Base-by-base conservation (phyloP, 2,888 invertebrate genomes). In the Caenorhabditis plicata region DNA sequence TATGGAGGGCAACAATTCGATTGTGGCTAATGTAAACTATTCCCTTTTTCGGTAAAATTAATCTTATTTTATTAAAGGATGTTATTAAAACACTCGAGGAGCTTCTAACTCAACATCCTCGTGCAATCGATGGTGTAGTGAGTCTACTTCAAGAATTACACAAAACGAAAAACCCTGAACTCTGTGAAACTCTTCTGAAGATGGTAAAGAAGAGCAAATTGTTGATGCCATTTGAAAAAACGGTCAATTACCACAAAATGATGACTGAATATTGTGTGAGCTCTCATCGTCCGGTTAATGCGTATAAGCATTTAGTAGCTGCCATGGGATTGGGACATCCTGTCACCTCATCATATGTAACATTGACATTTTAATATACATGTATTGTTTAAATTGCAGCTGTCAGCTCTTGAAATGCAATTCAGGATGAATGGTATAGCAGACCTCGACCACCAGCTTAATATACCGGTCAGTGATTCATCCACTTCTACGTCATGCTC, bases 261-360 rank as follows among this genome's bases (percentile, higher is more conserved):
- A 19, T 32, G n/a, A 43, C 52, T 1, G 53, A 53, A 20, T 50
- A 32, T 26, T 32, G 40, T 23, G 20, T 58, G 27, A 19, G 23
- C 40, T 9, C 35, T 44, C 26, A 39, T 52, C 7, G 15, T 15
- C 52, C 58, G 1, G 52, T 49, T 13, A n/a, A 11, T 4, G 26
- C 41, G 7, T 58, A 58, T 20, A 32, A 58, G 26, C 49, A 51
- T 40, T 26, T 57, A 33, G 47, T 57, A 43, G 51, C 57, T 2
- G 57, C 57, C 2, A 38, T 57, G 19, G 47, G 47, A 5, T 43
- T 46, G 0, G 57, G 57, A 23, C 25, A 36, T 5, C n/a, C 15
- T 4, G 33, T 56, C 2, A 48, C 47, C 26, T 20, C 31, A n/a
- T n/a, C 33, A n/a, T 17, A 33, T 33, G 13, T 17, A 17, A 33